Evolutionary conservation across 2,113 vertebrate genomes (phyloP).

Genomic region (Cinclus cinclus): DNA sequence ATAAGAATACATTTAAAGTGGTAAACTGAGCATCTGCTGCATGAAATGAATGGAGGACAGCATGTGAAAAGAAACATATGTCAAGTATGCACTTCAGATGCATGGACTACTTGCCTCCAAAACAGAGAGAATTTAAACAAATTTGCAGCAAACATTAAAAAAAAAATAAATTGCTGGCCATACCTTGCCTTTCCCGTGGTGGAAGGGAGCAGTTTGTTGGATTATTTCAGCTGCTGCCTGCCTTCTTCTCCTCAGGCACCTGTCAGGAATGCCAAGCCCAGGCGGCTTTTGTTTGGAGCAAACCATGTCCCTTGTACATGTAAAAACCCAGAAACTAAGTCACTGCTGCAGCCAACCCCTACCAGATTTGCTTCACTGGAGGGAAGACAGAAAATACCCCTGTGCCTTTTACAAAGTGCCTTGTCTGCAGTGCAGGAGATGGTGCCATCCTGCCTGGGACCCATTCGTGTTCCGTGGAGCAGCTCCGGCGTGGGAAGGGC

Average conservation of each 20-base stretch:
- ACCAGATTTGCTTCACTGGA: background rate
- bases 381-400: background rate
- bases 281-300: background rate
- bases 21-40: slow-evolving; percentile 63
- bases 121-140: slow-evolving; percentile 49
- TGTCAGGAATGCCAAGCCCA: background rate
- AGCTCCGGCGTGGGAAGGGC: background rate
- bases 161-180: background rate
- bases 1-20: slow-evolving; percentile 49
- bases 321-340: background rate
- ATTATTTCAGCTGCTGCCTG: background rate
- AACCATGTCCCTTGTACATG: background rate
- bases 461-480: background rate
- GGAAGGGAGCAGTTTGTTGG: background rate
- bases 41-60: slow-evolving; percentile 2
- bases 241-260: background rate
- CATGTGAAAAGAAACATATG: slow-evolving; percentile 35
- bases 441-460: background rate
- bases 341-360: background rate
- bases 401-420: background rate
- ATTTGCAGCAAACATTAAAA: slow-evolving; percentile 55
- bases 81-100: slow-evolving; percentile 51
- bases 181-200: background rate
- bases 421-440: rapidly evolving
- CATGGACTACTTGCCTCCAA: slow-evolving; percentile 62